These are phyloP conservation scores for Andricus grossulariae DNA, from an alignment of 1,140 invertebrate genomes.

Conservation along the genomic window DNA sequence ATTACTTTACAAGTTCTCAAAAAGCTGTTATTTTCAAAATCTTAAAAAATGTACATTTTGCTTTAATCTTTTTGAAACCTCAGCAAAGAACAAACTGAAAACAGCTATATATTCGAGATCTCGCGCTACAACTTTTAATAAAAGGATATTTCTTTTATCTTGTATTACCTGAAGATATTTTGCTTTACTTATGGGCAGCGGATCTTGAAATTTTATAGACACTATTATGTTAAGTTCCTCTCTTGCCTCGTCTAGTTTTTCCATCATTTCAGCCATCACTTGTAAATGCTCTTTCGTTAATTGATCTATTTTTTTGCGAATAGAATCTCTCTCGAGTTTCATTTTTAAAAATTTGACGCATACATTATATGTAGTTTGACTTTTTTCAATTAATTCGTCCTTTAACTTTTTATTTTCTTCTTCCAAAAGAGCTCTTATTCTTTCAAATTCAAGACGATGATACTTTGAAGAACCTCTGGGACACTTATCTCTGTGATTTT, in stretches of 20 bases:
- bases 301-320: slow-evolving; percentile 55
- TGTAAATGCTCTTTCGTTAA: slow-evolving; percentile 55
- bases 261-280: slow-evolving; percentile 64
- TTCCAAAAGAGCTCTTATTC: slow-evolving; percentile 44
- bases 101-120: too few species aligned
- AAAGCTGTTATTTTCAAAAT: too few species aligned
- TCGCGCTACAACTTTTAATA: too few species aligned
- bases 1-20: too few species aligned
- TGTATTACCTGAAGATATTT: slow-evolving; percentile 57
- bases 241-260: slow-evolving; percentile 61
- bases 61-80: too few species aligned
- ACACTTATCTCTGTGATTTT: slow-evolving; percentile 47
- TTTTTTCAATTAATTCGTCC: slow-evolving; percentile 52
- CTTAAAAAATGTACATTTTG: too few species aligned
- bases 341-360: slow-evolving; percentile 60
- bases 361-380: slow-evolving; percentile 54
- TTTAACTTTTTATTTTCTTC: slow-evolving; percentile 52
- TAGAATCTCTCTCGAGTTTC: slow-evolving; percentile 55
- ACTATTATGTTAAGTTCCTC: slow-evolving; percentile 62
- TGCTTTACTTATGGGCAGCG: slow-evolving; percentile 55
- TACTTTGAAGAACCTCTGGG: slow-evolving; percentile 40
- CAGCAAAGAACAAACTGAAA: too few species aligned
- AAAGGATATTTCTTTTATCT: background rate
- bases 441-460: slow-evolving; percentile 46
- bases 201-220: slow-evolving; percentile 59